Evolutionary conservation across 1,140 invertebrate species (phyloP).

Genomic region (Drosophila pseudoananassae): DNA sequence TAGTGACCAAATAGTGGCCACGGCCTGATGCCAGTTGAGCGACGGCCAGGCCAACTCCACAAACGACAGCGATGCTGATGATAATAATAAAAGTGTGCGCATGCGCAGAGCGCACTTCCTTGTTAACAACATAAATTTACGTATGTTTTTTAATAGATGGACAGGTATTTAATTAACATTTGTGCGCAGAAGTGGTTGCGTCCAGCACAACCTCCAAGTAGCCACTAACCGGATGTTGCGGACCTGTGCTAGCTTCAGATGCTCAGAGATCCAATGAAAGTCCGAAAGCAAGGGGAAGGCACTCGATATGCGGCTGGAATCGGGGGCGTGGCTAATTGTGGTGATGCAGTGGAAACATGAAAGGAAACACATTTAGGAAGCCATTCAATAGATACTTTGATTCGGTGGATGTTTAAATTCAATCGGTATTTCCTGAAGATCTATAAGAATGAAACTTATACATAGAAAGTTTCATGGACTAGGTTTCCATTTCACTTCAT

Average conservation of each 20-base stretch:
- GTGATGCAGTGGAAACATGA: conserved; percentile 6
- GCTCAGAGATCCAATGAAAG: conserved; percentile 21
- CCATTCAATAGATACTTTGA: conserved; percentile 11
- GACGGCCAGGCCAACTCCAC: conserved; percentile 21
- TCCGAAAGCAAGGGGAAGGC: conserved; percentile 9
- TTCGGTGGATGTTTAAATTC: background rate
- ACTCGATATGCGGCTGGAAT: conserved; percentile 19
- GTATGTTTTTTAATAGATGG: conserved; percentile 77
- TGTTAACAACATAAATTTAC: conserved; percentile 82
- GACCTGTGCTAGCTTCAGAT: conserved; percentile 12
- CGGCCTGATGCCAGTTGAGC: conserved; percentile 48
- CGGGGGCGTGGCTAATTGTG: conserved; percentile 31
- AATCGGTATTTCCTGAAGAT: too few relatives aligned
- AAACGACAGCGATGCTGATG: conserved; percentile 44
- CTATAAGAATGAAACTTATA: too few relatives aligned
- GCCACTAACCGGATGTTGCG: conserved; percentile 59
- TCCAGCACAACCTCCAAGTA: conserved; percentile 10
- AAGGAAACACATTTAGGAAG: conserved; percentile 28
- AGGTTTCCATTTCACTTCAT: background rate
- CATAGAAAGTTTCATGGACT: background rate
- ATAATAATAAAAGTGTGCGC: conserved; percentile 81
- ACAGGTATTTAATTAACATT: conserved; percentile 83
- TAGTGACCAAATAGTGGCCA: conserved; percentile 60
- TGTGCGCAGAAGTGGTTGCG: conserved; percentile 34
- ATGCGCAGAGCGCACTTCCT: conserved; percentile 75